Evolutionary conservation across 2,113 vertebrate species (phyloP), one percentile per base, ranked within the genome.

Genomic region (Lynx canadensis): DNA sequence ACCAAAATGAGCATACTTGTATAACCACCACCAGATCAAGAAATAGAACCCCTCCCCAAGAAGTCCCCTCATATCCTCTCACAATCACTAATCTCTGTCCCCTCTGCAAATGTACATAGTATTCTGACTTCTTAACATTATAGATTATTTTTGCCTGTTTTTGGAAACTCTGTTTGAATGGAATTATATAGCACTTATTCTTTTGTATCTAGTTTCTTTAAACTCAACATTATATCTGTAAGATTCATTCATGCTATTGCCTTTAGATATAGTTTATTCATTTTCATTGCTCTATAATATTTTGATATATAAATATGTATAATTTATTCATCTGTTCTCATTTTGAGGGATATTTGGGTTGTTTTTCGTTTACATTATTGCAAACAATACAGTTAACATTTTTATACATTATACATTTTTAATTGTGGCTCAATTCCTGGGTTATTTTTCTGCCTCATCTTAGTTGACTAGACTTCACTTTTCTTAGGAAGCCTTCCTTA

Each of bases 281-380:
- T 95, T 91, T 52, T 94, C 38, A 74, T 52, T 78, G 33, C 33
- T 82, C 16, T 78, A 1, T 94, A 50, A 90, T 91, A 94, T 52
- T 79, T 27, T 29, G 29, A 50, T 85, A 45, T 90, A 25, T 83
- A 87, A 52, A 29, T 86, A 55, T 92, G 6, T 79, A 25, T 71
- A 87, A 74, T n/a, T 60, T 60, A 38, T 60, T 88, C 16, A 89
- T 48, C 33, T 95, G 0, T 82, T 76, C 38, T 84, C 60, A n/a
- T 52, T 90, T 94, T 87, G 41, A 95, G 63, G 6, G 13, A 29
- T 91, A 33, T 89, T 87, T 36, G 55, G 14, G 4, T 93, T 95
- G 21, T 82, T 97, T 94, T 27, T 13, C 71, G 31, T 96, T 83
- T 95, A 52, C 10, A 73, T 82, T 91, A 52, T 81, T 94, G 78